phyloP scores from a whole-genome alignment of 1,140 invertebrate genomes.

The Stratiolaelaps scimitus region DNA sequence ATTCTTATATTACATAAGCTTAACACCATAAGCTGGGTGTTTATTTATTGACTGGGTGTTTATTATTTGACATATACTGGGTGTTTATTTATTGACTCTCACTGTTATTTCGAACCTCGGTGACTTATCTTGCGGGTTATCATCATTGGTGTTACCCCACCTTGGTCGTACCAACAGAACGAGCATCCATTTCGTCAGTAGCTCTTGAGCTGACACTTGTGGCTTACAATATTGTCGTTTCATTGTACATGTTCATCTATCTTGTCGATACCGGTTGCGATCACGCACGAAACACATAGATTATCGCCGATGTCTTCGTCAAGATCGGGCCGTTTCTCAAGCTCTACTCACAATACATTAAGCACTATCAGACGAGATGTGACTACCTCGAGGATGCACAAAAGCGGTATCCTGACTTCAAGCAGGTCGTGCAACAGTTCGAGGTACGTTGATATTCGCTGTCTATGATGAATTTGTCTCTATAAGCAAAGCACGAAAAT shows the following conservation, averaged over 20 bases:
- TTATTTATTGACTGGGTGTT: too few species aligned
- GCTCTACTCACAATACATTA: conserved; percentile 57
- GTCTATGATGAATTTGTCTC: conserved; percentile 17
- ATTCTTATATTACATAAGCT: too few species aligned
- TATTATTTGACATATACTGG: too few species aligned
- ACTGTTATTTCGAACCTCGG: too few species aligned
- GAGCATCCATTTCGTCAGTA: too few species aligned
- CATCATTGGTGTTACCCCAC: background rate
- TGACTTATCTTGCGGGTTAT: too few species aligned
- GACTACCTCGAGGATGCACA: conserved; percentile 51
- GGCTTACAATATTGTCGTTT: too few species aligned
- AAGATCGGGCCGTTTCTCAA: conserved; percentile 62
- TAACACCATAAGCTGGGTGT: too few species aligned
- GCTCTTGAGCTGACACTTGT: too few species aligned
- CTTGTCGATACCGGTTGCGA: conserved; percentile 30
- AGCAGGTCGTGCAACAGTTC: conserved; percentile 51
- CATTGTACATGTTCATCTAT: background rate
- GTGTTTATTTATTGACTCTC: too few species aligned
- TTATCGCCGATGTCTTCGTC: conserved; percentile 60
- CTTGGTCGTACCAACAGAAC: background rate
- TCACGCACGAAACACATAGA: conserved; percentile 45
- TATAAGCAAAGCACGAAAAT: too few species aligned
- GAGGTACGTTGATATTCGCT: conserved; percentile 48
- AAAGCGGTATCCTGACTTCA: conserved; percentile 51
- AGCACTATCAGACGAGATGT: conserved; percentile 54